These are phyloP conservation scores for Chamaetylas fuelleborni DNA, from an alignment of 2,113 vertebrate genomes.

Conservation along the genomic window DNA sequence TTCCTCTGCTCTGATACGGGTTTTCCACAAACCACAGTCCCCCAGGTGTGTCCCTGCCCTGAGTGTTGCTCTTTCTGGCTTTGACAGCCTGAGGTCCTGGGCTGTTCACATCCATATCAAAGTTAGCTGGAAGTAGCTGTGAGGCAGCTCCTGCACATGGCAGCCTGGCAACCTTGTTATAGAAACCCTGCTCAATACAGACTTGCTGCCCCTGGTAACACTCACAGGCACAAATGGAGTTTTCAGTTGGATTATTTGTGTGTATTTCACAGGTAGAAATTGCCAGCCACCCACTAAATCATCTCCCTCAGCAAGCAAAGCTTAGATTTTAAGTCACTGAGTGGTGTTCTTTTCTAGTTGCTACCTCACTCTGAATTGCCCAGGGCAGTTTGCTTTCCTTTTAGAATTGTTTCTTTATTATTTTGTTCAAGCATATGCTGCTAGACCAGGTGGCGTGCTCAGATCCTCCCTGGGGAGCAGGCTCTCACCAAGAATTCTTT, in stretches of 20 bases:
- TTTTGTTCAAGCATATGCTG: conserved; percentile 75
- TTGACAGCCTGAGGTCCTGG: background rate
- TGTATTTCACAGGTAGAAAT: background rate
- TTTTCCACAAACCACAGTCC: background rate
- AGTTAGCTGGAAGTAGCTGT: background rate
- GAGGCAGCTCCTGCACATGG: background rate
- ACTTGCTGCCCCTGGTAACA: background rate
- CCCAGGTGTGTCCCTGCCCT: background rate
- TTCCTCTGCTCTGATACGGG: background rate
- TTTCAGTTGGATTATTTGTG: background rate
- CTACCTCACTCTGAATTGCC: background rate
- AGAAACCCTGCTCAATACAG: background rate
- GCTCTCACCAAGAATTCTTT: conserved; percentile 69
- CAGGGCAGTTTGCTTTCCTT: background rate
- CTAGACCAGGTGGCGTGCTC: conserved; percentile 65
- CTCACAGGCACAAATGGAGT: background rate
- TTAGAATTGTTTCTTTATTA: background rate
- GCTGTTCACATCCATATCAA: background rate
- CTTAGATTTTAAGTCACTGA: background rate
- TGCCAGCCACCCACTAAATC: background rate
- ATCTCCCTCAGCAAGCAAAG: background rate
- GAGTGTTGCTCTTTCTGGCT: background rate
- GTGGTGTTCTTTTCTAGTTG: background rate
- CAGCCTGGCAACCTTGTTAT: background rate
- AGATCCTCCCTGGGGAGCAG: background rate